phyloP scores from a whole-genome alignment of 2,888 invertebrate genomes.

The Hymenopus coronatus region DNA sequence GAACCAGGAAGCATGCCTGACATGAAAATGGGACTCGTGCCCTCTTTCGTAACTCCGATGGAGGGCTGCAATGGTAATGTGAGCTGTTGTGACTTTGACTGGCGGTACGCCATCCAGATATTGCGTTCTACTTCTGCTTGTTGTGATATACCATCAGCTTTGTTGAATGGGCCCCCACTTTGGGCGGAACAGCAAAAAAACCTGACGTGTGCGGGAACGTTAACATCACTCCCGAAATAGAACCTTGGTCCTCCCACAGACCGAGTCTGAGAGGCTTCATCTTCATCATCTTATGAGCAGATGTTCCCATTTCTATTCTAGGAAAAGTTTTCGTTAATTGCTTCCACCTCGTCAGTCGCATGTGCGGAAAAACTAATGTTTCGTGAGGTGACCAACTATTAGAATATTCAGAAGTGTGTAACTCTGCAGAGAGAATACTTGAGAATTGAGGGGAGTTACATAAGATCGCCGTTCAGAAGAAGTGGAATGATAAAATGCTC shows the following conservation, averaged over 20 bases:
- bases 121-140: neutral
- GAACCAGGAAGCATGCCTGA: neutral
- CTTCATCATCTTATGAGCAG: neutral
- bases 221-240: neutral
- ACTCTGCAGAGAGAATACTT: too few species aligned
- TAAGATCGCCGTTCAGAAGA: too few species aligned
- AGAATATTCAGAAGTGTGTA: too few species aligned
- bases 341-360: neutral
- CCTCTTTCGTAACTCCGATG: neutral
- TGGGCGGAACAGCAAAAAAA: neutral
- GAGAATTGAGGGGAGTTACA: too few species aligned
- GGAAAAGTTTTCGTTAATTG: neutral
- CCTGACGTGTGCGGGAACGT: neutral
- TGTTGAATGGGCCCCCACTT: neutral
- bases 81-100: neutral
- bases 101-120: neutral
- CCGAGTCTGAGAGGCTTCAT: neutral
- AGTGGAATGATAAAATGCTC: too few species aligned
- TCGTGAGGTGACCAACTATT: too few species aligned
- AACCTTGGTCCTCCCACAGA: neutral
- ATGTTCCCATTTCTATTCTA: neutral
- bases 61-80: neutral
- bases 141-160: neutral
- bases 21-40: neutral
- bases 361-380: neutral